Percentiles rank a stretch among this genome's conserved stretches.
Evolutionary conservation across 2,113 vertebrate species (phyloP).

Genomic region (Clinocottus analis): DNA sequence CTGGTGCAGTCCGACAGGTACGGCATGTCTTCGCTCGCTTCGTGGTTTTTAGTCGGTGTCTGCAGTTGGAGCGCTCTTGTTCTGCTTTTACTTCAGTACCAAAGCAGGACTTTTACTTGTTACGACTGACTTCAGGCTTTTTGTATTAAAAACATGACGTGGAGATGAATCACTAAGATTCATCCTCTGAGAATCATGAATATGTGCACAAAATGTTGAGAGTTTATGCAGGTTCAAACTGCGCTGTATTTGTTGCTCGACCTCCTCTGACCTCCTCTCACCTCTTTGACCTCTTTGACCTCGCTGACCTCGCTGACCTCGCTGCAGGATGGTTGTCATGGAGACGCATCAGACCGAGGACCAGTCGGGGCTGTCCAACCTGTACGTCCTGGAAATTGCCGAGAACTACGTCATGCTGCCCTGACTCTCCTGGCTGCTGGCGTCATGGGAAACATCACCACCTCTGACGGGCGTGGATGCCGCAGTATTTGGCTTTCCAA

Average conservation of each 20-base stretch:
- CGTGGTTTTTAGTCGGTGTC: background rate
- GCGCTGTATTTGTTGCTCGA: background rate
- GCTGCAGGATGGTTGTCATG: conserved; percentile 85
- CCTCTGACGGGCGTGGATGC: background rate
- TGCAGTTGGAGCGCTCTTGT: background rate
- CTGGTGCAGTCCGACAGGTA: conserved; percentile 87
- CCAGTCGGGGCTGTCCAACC: conserved; percentile 85
- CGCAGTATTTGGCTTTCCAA: conserved; percentile 23
- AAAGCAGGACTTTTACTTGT: too few relatives aligned
- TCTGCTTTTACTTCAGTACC: background rate
- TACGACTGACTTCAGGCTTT: too few relatives aligned
- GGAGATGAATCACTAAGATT: too few relatives aligned
- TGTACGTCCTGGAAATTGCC: conserved; percentile 87
- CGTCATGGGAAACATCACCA: conserved; percentile 12
- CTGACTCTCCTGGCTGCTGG: conserved; percentile 49
- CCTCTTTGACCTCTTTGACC: background rate
- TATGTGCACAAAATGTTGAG: background rate
- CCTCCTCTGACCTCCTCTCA: background rate
- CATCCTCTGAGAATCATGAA: too few relatives aligned
- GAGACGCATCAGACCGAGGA: conserved; percentile 85
- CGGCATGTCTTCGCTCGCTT: background rate
- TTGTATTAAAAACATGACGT: too few relatives aligned
- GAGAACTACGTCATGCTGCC: conserved; percentile 73
- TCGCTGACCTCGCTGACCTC: background rate
- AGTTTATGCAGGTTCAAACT: background rate